These are phyloP conservation scores for Eumerus sabulonum DNA, from an alignment of 2,888 invertebrate species.

Conservation along the genomic window DNA sequence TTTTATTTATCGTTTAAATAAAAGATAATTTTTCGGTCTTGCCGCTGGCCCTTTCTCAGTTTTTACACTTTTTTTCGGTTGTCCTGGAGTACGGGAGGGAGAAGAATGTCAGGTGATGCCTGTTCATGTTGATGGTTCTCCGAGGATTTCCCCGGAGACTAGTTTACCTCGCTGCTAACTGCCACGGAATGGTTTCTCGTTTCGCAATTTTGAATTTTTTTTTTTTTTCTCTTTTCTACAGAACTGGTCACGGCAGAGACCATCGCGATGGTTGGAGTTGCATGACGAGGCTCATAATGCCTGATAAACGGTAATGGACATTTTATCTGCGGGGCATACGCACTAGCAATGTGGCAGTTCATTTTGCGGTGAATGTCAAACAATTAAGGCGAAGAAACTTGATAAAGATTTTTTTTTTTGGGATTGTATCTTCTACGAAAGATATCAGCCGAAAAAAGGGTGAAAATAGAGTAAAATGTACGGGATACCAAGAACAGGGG, in stretches of 20 bases:
- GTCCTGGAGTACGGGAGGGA: neutral
- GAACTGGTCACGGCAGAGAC: neutral
- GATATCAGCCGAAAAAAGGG: neutral
- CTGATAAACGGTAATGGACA: constrained; percentile 57
- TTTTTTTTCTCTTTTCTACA: constrained; percentile 4
- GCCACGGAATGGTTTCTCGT: constrained; percentile 26
- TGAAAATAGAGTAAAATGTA: neutral
- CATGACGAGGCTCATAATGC: constrained; percentile 30
- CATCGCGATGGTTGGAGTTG: constrained; percentile 1
- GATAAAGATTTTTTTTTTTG: neutral
- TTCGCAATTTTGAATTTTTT: constrained; percentile 6
- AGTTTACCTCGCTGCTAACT: constrained; percentile 53
- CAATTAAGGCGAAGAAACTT: neutral
- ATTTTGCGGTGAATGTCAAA: neutral
- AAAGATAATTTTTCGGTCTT: constrained; percentile 46
- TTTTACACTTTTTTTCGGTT: constrained; percentile 10
- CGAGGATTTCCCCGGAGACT: constrained; percentile 56
- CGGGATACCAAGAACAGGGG: too few species aligned
- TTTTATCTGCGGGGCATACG: constrained; percentile 17
- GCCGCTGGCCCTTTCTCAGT: neutral
- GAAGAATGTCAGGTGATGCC: constrained; percentile 59
- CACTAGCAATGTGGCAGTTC: neutral
- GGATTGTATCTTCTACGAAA: neutral
- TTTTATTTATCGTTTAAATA: constrained; percentile 68
- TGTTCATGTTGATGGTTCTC: constrained; percentile 57